A percentile compares a stretch with the other conserved stretches of the same genome.
Evolutionary conservation across 2,113 vertebrate species (phyloP).

Genomic region (Glareola pratincola): DNA sequence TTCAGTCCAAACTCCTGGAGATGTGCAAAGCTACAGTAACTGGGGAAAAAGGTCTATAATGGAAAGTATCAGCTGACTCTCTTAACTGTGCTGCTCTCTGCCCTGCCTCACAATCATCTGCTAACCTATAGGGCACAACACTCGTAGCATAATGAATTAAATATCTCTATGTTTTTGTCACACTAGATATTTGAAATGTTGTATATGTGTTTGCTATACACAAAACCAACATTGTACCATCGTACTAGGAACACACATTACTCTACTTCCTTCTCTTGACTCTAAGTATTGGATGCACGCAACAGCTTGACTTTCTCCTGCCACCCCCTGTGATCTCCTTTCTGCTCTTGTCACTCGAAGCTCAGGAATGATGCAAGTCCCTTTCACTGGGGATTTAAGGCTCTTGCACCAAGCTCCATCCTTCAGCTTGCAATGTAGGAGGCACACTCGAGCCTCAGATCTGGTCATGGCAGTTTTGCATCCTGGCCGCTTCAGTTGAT

Average conservation of each 20-base stretch:
- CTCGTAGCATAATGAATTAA: neutral
- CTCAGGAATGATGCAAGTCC: neutral
- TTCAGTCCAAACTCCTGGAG: neutral
- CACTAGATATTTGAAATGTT: neutral
- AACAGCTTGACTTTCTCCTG: neutral
- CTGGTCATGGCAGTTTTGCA: neutral
- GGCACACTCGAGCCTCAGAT: neutral
- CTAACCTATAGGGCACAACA: neutral
- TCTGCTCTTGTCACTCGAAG: neutral
- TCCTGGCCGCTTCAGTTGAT: neutral
- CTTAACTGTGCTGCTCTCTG: neutral
- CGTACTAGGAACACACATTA: accelerated
- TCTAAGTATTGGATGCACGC: neutral
- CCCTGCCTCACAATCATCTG: neutral
- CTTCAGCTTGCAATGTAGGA: neutral
- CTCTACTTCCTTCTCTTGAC: neutral
- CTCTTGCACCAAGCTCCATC: neutral
- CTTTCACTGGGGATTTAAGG: neutral
- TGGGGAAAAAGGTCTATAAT: neutral
- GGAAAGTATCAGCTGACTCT: neutral
- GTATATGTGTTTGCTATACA: neutral
- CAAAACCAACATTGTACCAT: neutral
- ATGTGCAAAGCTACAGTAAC: neutral
- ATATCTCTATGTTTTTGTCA: neutral
- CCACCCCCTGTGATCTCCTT: neutral